Percentiles rank a stretch among this genome's conserved stretches.
These are phyloP conservation scores for Neocloeon triangulifer DNA, from an alignment of 1,140 invertebrate genomes.

Conservation along the genomic window DNA sequence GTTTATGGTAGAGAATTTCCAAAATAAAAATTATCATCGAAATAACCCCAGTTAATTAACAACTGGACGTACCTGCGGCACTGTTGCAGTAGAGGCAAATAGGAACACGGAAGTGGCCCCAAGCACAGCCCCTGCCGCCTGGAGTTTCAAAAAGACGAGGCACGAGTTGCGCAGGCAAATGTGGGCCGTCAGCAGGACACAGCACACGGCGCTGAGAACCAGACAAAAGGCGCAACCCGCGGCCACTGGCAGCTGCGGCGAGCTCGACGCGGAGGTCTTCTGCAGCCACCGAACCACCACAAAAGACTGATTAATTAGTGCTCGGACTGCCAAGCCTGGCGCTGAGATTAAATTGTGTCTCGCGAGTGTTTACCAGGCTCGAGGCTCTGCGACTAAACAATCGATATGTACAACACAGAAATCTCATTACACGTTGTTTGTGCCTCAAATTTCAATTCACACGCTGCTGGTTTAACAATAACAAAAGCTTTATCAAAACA, in stretches of 20 bases:
- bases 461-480: too few species aligned
- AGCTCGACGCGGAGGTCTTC: neutral
- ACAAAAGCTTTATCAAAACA: too few species aligned
- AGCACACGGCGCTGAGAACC: constrained; percentile 27
- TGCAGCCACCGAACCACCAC: neutral
- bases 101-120: constrained; percentile 35
- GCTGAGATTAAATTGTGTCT: too few species aligned
- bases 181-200: constrained; percentile 25
- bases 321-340: too few species aligned
- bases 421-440: too few species aligned
- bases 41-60: too few species aligned
- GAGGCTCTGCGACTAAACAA: too few species aligned
- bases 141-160: constrained; percentile 38
- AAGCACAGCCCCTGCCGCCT: constrained; percentile 31
- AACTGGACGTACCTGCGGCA: constrained; percentile 30
- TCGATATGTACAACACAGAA: too few species aligned
- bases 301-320: constrained; percentile 8
- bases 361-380: too few species aligned
- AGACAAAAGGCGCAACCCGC: constrained; percentile 33
- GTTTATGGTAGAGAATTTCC: too few species aligned
- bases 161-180: constrained; percentile 34
- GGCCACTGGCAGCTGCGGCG: constrained; percentile 22
- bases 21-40: too few species aligned
- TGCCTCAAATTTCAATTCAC: too few species aligned
- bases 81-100: constrained; percentile 26